These are phyloP conservation scores for Choreutis nemorana DNA, from an alignment of 2,888 invertebrate genomes.

Conservation along the genomic window DNA sequence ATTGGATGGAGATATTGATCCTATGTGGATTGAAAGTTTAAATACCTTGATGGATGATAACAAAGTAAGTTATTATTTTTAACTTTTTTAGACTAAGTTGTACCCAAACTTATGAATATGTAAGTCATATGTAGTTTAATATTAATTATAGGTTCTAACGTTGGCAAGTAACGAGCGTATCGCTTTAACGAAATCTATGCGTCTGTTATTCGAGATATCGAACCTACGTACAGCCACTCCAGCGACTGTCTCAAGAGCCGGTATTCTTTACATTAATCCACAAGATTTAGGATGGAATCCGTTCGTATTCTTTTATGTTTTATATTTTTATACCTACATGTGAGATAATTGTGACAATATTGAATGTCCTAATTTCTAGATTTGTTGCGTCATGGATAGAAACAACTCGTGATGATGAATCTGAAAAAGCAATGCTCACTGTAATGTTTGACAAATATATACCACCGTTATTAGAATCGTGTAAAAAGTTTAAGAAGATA, in stretches of 20 bases:
- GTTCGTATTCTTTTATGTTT: constrained; percentile 51
- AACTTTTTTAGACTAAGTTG: not conserved
- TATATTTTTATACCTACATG: not conserved
- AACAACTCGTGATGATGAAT: constrained; percentile 72
- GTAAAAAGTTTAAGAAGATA: constrained; percentile 83
- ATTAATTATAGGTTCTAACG: constrained; percentile 72
- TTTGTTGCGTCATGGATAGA: constrained; percentile 91
- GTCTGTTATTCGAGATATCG: constrained; percentile 93
- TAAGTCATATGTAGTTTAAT: too few species aligned
- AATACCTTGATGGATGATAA: constrained; percentile 98
- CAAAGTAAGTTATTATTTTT: constrained; percentile 66
- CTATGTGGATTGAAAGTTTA: constrained; percentile 98
- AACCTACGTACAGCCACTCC: constrained; percentile 92
- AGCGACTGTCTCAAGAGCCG: constrained; percentile 94
- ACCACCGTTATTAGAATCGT: constrained; percentile 81
- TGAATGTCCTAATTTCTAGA: too few species aligned
- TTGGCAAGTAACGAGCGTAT: constrained; percentile 95
- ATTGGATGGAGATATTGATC: constrained; percentile 95
- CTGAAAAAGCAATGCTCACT: constrained; percentile 81
- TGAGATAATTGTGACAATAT: not conserved
- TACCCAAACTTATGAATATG: not conserved
- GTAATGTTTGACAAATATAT: constrained; percentile 95
- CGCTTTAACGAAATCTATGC: constrained; percentile 87
- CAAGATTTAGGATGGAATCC: constrained; percentile 96
- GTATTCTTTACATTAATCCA: constrained; percentile 93